phyloP scores from a whole-genome alignment of 2,113 vertebrate species.

The Lophochroa leadbeateri region DNA sequence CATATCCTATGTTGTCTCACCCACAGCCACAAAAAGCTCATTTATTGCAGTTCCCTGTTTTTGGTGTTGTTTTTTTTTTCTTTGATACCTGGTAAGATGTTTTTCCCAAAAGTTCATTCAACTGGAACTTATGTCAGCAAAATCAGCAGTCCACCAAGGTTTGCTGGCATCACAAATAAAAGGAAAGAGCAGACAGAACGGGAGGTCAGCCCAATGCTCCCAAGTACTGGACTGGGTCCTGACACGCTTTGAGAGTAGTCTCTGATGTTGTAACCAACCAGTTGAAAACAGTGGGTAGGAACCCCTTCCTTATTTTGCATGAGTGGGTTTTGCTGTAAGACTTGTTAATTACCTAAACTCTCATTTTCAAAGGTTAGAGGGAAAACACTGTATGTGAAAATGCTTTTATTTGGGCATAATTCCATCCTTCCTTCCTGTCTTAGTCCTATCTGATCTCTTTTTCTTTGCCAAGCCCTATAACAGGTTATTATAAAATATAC shows the following conservation, averaged over 20 bases:
- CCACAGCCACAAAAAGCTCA: background rate
- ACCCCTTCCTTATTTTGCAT: background rate
- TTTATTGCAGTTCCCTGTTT: background rate
- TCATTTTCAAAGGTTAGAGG: background rate
- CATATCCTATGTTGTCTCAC: background rate
- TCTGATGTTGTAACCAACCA: background rate
- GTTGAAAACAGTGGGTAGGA: background rate
- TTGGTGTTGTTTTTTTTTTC: background rate
- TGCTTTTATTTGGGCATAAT: background rate
- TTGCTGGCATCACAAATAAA: background rate
- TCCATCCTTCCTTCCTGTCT: background rate
- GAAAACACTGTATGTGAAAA: background rate
- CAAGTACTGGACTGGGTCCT: background rate
- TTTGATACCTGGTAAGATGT: background rate
- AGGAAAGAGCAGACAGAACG: background rate
- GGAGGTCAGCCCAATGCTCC: fast-evolving
- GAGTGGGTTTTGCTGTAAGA: background rate
- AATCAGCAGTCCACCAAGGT: background rate
- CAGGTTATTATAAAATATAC: background rate
- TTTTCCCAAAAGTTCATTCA: background rate
- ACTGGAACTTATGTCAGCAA: background rate
- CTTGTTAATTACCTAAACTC: background rate
- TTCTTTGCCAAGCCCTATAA: background rate
- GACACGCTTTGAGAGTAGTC: background rate
- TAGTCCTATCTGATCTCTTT: background rate